Evolutionary conservation across 2,113 vertebrate species (phyloP).

Genomic region (Sprattus sprattus): DNA sequence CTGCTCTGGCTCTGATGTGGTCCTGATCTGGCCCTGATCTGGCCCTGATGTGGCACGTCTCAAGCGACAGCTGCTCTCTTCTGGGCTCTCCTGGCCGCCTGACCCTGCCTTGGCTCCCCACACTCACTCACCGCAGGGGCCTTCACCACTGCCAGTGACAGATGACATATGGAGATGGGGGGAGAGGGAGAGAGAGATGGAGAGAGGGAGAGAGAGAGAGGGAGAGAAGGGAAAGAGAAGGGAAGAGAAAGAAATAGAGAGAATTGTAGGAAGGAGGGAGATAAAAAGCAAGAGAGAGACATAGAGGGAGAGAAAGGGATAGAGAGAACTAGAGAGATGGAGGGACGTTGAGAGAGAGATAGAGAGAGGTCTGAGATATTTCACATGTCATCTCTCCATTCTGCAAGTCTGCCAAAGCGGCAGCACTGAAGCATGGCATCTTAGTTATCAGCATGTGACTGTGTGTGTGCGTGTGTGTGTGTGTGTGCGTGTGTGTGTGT

Average conservation of each 20-base stretch:
- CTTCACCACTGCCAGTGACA: not conserved
- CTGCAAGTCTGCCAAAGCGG: not conserved
- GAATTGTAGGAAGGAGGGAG: not conserved
- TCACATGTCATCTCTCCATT: not conserved
- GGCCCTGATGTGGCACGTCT: not conserved
- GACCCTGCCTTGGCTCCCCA: not conserved
- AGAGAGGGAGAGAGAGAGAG: not conserved
- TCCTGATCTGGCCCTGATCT: not conserved
- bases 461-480: not conserved
- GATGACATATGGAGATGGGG: not conserved
- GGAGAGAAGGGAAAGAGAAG: not conserved
- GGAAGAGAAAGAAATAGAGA: not conserved
- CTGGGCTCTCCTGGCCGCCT: not conserved
- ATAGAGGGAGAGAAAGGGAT: not conserved
- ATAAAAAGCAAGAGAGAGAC: not conserved
- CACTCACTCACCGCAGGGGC: not conserved
- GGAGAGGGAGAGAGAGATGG: not conserved
- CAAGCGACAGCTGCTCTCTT: not conserved
- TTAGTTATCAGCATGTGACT: not conserved
- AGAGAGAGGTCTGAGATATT: not conserved
- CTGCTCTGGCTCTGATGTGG: not conserved
- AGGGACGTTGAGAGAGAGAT: not conserved
- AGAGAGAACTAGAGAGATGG: not conserved
- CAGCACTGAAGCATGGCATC: not conserved
- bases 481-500: not conserved